Evolutionary conservation across 2,797 vertebrate genomes (phyloP).

Genomic region (Oceanodroma leucorhoa): DNA sequence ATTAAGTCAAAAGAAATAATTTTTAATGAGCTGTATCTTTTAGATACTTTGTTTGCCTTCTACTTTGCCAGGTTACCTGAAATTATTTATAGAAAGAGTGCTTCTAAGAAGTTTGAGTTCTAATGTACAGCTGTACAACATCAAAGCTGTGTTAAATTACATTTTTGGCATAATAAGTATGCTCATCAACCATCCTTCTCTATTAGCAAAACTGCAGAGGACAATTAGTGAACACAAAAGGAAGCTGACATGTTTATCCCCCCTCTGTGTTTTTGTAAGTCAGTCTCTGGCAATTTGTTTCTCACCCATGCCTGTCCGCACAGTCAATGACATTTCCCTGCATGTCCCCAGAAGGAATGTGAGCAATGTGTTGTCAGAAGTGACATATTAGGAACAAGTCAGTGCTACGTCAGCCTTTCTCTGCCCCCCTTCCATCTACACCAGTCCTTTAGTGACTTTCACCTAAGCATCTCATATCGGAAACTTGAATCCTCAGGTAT

Average conservation of each 20-base stretch:
- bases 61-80: neutral
- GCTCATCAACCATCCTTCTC: neutral
- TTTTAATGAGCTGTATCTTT: neutral
- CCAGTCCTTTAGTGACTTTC: neutral
- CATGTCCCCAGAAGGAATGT: neutral
- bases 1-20: slow-evolving; percentile 21
- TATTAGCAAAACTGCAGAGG: neutral
- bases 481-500: neutral
- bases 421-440: neutral
- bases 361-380: neutral
- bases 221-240: neutral
- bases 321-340: neutral
- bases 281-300: neutral
- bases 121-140: slow-evolving; percentile 16
- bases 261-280: neutral
- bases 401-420: neutral
- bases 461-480: fast-evolving
- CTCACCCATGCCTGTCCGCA: neutral
- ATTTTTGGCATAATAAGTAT: slow-evolving; percentile 26
- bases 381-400: neutral
- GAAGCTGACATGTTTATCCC: neutral
- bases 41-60: neutral
- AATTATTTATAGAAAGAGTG: slow-evolving; percentile 7
- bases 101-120: slow-evolving; percentile 32
- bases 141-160: slow-evolving; percentile 36